These are phyloP conservation scores for Bovichtus diacanthus DNA, from an alignment of 2,797 vertebrate species.

Conservation along the genomic window DNA sequence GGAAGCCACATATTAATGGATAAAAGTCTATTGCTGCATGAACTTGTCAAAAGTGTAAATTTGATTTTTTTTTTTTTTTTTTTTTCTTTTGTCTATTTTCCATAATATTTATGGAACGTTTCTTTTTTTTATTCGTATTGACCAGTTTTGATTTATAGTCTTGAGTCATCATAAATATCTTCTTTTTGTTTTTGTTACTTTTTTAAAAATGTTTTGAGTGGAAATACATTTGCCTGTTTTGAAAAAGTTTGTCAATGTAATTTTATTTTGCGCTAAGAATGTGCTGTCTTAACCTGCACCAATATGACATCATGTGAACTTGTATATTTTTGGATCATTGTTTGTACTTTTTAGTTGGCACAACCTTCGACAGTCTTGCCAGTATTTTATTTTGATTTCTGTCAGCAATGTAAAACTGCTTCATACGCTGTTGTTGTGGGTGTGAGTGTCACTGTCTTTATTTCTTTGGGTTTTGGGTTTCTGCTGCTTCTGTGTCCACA, in stretches of 20 bases:
- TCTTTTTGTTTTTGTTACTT: conserved; percentile 49
- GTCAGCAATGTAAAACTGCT: conserved; percentile 88
- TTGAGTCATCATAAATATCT: conserved; percentile 74
- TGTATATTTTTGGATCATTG: conserved; percentile 95
- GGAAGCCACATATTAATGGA: conserved; percentile 82
- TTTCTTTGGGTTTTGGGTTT: conserved; percentile 54
- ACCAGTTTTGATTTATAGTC: conserved; percentile 75
- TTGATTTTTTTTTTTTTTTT: conserved; percentile 47
- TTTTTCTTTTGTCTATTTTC: conserved; percentile 79
- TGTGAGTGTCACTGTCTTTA: conserved; percentile 68
- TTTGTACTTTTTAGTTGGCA: conserved; percentile 92
- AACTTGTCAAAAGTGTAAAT: conserved; percentile 84
- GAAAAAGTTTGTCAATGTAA: conserved; percentile 76
- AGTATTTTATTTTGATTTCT: conserved; percentile 85
- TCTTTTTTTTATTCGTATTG: conserved; percentile 71
- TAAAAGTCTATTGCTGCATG: conserved; percentile 86
- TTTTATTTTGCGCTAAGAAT: conserved; percentile 80
- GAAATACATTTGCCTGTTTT: conserved; percentile 77
- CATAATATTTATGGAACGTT: conserved; percentile 90
- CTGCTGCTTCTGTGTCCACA: conserved; percentile 76
- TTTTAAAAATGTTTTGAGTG: conserved; percentile 62
- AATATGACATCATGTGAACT: conserved; percentile 94
- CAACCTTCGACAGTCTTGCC: conserved; percentile 86
- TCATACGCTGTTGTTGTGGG: conserved; percentile 88
- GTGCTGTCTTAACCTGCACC: conserved; percentile 86